Conservation (phyloP, 2,113 vertebrate species). For the Alligator sinensis region DNA sequence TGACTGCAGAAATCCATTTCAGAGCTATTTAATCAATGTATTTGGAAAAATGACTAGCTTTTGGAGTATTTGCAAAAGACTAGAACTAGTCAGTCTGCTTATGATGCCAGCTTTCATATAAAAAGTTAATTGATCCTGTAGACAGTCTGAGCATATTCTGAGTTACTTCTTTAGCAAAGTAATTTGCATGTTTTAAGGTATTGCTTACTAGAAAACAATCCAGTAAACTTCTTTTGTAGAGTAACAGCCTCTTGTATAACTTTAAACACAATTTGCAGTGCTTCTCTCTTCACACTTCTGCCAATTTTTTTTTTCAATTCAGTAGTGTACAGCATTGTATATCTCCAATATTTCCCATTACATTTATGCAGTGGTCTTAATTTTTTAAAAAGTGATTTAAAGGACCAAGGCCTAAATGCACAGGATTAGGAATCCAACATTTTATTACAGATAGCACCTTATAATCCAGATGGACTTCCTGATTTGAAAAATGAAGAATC, state of each 20-base stretch:
- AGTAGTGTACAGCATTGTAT: background rate
- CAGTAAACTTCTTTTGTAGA: slow-evolving; percentile 15
- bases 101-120: slow-evolving; percentile 45
- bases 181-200: slow-evolving; percentile 69
- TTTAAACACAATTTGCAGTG: background rate
- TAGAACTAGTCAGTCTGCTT: slow-evolving; percentile 22
- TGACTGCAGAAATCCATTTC: background rate
- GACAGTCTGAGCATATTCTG: slow-evolving; percentile 50
- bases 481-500: background rate
- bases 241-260: slow-evolving; percentile 35
- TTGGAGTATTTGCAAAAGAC: slow-evolving; percentile 32
- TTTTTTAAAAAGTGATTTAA: background rate
- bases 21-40: background rate
- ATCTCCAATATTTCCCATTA: background rate
- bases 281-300: background rate
- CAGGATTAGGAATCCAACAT: background rate
- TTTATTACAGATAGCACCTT: rapidly evolving
- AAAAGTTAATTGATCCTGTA: slow-evolving; percentile 46
- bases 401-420: background rate
- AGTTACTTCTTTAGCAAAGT: slow-evolving; percentile 58
- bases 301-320: background rate
- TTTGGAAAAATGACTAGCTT: slow-evolving; percentile 2
- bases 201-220: slow-evolving; percentile 53
- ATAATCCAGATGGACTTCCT: background rate
- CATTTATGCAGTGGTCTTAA: background rate